Base-by-base conservation (phyloP, 2,797 vertebrate species). In the Bufotes viridis region DNA sequence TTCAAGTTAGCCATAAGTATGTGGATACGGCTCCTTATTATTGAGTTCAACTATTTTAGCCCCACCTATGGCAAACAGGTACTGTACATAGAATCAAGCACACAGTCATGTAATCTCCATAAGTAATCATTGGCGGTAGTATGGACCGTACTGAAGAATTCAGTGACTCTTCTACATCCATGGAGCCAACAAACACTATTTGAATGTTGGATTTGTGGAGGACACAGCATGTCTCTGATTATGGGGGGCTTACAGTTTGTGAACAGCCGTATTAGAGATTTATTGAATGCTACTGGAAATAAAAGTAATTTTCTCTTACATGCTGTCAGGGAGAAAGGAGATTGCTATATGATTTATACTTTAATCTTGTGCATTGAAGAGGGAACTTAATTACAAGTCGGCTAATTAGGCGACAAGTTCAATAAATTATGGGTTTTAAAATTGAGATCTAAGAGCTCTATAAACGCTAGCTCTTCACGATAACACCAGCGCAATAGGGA, bases 271-370 rank as follows among this genome's bases (percentile, higher is more conserved):
- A 9, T 2, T 11, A 42, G 9, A 74, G 2, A 74, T 22, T 22
- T 22, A 12, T 49, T 74, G 22, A 11, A 29, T 26, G 10, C 11
- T 22, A 22, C 70, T 3, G 42, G 8, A 49, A 75, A 75, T 22
- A 75, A 74, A 75, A 75, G 10, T 3, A 51, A 8, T 75, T 51
- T 51, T 75, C 9, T 75, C 72, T 51, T 75, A 13, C 42, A 75
- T 75, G 49, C 72, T 75, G 72, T 75, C 72, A 51, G 72, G 22
- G 42, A 75, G 72, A 51, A 9, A 49, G 18, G 42, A 51, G 22
- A 75, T 75, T 14, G 72, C 72, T 51, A 12, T 75, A 75, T 75
- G 72, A 75, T 75, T 75, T 75, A 75, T 75, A 75, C 13, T 75
- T 75, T 75, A 51, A 75, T 53, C 72, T 75, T 49, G 13, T 51